These are phyloP conservation scores for Globia sparganii DNA, from an alignment of 2,888 invertebrate genomes.

Conservation along the genomic window DNA sequence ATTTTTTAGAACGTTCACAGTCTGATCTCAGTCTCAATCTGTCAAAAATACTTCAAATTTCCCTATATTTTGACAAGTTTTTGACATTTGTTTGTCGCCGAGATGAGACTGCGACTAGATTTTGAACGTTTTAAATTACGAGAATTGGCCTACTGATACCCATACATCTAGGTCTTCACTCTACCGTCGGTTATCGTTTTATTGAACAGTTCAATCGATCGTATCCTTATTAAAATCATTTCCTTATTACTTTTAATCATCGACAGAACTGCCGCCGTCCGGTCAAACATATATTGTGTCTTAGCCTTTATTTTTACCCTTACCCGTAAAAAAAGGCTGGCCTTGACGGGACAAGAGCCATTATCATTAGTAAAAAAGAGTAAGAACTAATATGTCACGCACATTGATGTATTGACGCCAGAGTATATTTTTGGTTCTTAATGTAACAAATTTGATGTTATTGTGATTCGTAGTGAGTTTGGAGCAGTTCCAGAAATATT, in stretches of 20 bases:
- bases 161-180: constrained; percentile 17
- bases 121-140: too few species aligned
- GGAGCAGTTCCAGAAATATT: neutral
- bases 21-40: too few species aligned
- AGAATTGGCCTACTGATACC: too few species aligned
- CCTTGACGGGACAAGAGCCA: constrained; percentile 46
- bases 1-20: too few species aligned
- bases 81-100: too few species aligned
- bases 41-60: too few species aligned
- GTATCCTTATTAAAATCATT: constrained; percentile 55
- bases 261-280: constrained; percentile 3
- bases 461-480: neutral
- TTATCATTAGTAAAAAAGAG: constrained; percentile 57
- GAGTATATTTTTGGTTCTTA: constrained; percentile 13
- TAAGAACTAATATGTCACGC: constrained; percentile 53
- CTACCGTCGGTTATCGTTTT: constrained; percentile 29
- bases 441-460: constrained; percentile 6
- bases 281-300: constrained; percentile 24
- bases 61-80: too few species aligned
- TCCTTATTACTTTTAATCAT: constrained; percentile 59
- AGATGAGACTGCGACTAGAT: too few species aligned
- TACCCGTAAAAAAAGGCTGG: constrained; percentile 47
- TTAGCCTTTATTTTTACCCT: constrained; percentile 25
- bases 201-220: constrained; percentile 48
- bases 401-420: constrained; percentile 44